A percentile compares a stretch with the other conserved stretches of the same genome.
Evolutionary conservation across 1,140 invertebrate species (phyloP).

Genomic region (Bactericera cockerelli): DNA sequence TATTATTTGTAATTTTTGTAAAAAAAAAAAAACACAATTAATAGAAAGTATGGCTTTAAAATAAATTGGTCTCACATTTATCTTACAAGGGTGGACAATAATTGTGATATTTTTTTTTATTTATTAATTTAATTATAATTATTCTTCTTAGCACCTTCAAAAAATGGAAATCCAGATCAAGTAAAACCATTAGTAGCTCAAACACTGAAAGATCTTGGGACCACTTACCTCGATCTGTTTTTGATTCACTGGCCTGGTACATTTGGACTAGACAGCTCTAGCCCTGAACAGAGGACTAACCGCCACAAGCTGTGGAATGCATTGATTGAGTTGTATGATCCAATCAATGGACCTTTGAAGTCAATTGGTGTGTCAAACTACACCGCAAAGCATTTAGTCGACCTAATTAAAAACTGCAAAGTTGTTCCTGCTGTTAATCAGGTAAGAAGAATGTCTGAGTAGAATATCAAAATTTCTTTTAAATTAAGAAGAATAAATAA

Average conservation of each 20-base stretch:
- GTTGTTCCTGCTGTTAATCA: constrained; percentile 61
- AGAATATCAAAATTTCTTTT: no score
- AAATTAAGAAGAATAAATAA: no score
- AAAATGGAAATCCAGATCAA: no score
- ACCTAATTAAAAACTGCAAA: constrained; percentile 37
- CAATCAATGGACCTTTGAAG: constrained; percentile 38
- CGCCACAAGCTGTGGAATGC: constrained; percentile 38
- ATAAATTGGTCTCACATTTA: no score
- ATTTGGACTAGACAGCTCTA: constrained; percentile 34
- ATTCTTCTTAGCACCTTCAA: no score
- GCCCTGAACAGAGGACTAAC: constrained; percentile 33
- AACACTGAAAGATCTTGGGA: constrained; percentile 46
- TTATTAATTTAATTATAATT: no score
- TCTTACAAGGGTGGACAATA: no score
- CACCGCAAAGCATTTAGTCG: constrained; percentile 44
- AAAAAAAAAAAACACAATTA: no score
- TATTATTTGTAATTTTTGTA: no score
- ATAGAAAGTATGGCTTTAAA: no score
- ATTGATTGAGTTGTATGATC: constrained; percentile 42
- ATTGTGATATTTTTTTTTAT: no score
- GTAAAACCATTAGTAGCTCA: constrained; percentile 16
- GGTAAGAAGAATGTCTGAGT: no score
- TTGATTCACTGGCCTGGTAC: constrained; percentile 73
- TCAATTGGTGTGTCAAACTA: constrained; percentile 77
- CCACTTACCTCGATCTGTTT: constrained; percentile 65